Percentiles rank a stretch among this genome's conserved stretches.
Conservation (phyloP, 2,888 invertebrate genomes). For the Pristionchus arcanus region DNA sequence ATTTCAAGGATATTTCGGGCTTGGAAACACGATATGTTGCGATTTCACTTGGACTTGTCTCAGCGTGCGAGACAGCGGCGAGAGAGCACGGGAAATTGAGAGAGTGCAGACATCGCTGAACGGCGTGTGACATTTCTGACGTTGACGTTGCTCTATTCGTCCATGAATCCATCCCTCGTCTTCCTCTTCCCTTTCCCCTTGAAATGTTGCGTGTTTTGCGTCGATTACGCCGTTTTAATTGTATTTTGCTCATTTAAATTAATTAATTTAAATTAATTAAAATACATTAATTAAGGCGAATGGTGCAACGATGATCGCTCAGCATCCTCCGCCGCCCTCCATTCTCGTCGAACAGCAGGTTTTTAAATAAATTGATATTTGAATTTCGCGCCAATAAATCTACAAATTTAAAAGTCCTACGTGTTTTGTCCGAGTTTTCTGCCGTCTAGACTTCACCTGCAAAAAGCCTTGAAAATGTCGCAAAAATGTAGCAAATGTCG, state of each 20-base stretch:
- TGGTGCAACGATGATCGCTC: constrained; percentile 23
- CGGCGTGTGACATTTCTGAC: not conserved
- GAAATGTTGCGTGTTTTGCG: not conserved
- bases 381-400: not conserved
- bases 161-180: not conserved
- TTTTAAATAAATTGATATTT: not conserved
- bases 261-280: not conserved
- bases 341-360: constrained; percentile 6
- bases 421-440: too few relatives aligned
- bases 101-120: not conserved
- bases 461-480: too few relatives aligned
- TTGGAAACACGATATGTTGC: not conserved
- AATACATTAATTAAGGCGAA: not conserved
- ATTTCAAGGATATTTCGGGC: too few relatives aligned
- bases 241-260: not conserved
- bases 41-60: not conserved
- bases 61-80: not conserved
- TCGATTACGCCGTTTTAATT: not conserved
- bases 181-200: not conserved
- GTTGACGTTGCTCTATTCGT: not conserved
- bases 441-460: not conserved
- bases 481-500: too few relatives aligned
- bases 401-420: too few relatives aligned
- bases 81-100: not conserved
- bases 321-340: not conserved